These are phyloP conservation scores for Phoenoteleia sp. DNA, from an alignment of 2,888 invertebrate species.

Conservation along the genomic window DNA sequence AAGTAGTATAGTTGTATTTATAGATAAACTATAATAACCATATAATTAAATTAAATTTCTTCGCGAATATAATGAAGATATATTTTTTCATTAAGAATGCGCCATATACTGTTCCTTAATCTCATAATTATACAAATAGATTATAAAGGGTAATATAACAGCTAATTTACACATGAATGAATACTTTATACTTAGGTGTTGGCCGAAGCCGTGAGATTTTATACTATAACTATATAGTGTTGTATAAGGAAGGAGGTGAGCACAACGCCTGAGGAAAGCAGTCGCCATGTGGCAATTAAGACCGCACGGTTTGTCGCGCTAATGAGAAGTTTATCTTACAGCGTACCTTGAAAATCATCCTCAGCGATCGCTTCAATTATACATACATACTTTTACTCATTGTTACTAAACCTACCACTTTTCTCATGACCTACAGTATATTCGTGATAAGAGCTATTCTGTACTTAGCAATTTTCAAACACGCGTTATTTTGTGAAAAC, in stretches of 20 bases:
- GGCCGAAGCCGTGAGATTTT: slow-evolving; percentile 50
- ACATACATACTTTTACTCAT: slow-evolving; percentile 11
- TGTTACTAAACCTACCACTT: slow-evolving; percentile 31
- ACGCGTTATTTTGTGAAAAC: slow-evolving; percentile 43
- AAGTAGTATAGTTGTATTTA: too few species aligned
- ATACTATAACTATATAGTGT: slow-evolving; percentile 31
- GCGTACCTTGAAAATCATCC: slow-evolving; percentile 55
- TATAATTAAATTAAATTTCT: neutral
- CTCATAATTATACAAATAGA: slow-evolving; percentile 54
- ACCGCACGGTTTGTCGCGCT: slow-evolving; percentile 74
- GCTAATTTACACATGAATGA: slow-evolving; percentile 58
- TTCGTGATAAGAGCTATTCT: slow-evolving; percentile 34
- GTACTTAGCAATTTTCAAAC: slow-evolving; percentile 37
- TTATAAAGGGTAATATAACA: slow-evolving; percentile 42
- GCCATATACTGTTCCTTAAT: slow-evolving; percentile 25
- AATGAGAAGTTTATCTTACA: slow-evolving; percentile 82
- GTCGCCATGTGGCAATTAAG: slow-evolving; percentile 61
- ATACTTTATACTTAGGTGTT: slow-evolving; percentile 39
- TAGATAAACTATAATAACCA: too few species aligned
- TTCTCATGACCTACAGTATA: slow-evolving; percentile 45
- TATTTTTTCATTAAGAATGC: slow-evolving; percentile 27
- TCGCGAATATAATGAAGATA: slow-evolving; percentile 8
- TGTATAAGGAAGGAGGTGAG: slow-evolving; percentile 4
- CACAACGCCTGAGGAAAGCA: slow-evolving; percentile 26
- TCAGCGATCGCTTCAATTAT: slow-evolving; percentile 36